Percentiles rank a stretch among this genome's conserved stretches.
phyloP scores from a whole-genome alignment of 2,113 vertebrate species.

The Glareola pratincola region DNA sequence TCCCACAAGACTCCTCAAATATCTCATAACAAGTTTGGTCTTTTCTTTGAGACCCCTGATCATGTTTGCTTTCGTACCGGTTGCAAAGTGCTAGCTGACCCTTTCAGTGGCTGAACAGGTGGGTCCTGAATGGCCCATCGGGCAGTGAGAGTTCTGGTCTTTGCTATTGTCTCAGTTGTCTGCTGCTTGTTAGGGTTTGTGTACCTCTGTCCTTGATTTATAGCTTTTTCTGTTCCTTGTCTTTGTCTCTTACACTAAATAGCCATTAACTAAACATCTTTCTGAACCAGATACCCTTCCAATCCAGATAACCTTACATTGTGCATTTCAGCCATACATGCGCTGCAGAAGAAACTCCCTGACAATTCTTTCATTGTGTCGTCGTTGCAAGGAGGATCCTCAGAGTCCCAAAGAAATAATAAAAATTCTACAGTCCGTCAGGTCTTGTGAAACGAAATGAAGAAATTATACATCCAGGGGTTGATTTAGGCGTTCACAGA shows the following conservation, averaged over 20 bases:
- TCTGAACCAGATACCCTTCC: not conserved
- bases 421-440: not conserved
- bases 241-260: not conserved
- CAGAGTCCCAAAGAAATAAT: not conserved
- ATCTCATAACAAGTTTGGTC: not conserved
- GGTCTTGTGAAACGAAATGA: not conserved
- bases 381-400: not conserved
- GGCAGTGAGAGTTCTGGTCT: not conserved
- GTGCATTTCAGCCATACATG: not conserved
- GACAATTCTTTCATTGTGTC: not conserved
- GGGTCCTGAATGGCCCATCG: accelerated
- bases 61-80: not conserved
- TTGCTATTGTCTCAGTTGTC: not conserved
- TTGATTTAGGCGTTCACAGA: not conserved
- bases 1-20: not conserved
- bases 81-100: not conserved
- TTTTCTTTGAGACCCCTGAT: not conserved
- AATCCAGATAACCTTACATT: not conserved
- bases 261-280: not conserved
- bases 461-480: not conserved
- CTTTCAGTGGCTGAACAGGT: not conserved
- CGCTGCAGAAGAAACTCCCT: not conserved
- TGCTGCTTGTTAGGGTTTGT: not conserved
- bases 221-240: not conserved
- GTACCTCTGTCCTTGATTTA: not conserved